phyloP scores from a whole-genome alignment of 1,140 invertebrate genomes.

The Drosophila lacteicornis region DNA sequence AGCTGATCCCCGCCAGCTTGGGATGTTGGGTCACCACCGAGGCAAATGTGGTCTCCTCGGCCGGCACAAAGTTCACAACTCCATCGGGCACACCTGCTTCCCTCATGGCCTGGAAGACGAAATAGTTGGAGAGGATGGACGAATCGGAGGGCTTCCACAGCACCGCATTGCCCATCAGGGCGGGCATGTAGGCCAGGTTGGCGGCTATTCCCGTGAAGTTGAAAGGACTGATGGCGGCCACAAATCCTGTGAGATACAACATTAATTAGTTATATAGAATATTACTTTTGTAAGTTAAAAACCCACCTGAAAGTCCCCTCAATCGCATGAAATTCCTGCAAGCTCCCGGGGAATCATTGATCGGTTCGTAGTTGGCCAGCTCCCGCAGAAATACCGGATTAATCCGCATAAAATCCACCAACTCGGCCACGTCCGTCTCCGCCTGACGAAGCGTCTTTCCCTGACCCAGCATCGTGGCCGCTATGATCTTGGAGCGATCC shows the following conservation, averaged over 20 bases:
- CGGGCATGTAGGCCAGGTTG: slow-evolving; percentile 97
- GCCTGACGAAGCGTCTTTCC: slow-evolving; percentile 97
- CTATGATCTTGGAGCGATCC: slow-evolving; percentile 94
- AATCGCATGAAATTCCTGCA: slow-evolving; percentile 93
- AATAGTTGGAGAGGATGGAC: slow-evolving; percentile 97
- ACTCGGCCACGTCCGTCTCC: slow-evolving; percentile 98
- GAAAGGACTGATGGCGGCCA: slow-evolving; percentile 98
- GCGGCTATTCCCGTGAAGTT: slow-evolving; percentile 99
- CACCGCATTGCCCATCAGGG: slow-evolving; percentile 98
- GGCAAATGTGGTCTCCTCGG: slow-evolving; percentile 96
- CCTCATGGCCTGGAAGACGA: slow-evolving; percentile 95
- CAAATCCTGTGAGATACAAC: slow-evolving; percentile 92
- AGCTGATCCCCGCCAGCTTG: slow-evolving; percentile 96
- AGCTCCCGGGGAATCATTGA: slow-evolving; percentile 88
- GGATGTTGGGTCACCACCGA: slow-evolving; percentile 93
- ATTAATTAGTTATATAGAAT: neutral
- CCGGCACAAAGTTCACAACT: slow-evolving; percentile 98
- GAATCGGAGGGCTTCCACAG: slow-evolving; percentile 99
- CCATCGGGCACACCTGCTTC: slow-evolving; percentile 97
- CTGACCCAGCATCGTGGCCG: slow-evolving; percentile 98
- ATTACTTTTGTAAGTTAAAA: neutral
- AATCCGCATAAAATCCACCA: slow-evolving; percentile 97
- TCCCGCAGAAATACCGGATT: slow-evolving; percentile 94
- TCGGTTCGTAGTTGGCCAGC: slow-evolving; percentile 91
- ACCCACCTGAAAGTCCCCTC: slow-evolving; percentile 86